Percentiles rank a stretch among this genome's conserved stretches.
Conservation (phyloP, 1,140 invertebrate genomes). For the Sarcophaga bullata region DNA sequence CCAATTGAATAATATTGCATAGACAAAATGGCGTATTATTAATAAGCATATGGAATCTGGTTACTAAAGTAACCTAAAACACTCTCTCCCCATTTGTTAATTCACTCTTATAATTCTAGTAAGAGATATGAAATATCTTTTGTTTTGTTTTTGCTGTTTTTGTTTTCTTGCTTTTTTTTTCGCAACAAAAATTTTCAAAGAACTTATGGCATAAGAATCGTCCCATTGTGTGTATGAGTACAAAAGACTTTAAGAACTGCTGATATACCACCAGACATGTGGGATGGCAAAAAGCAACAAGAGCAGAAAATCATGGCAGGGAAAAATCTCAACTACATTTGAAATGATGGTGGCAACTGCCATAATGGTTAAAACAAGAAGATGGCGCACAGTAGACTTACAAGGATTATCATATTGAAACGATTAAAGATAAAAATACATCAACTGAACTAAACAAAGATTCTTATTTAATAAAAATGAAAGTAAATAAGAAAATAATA, state of each 20-base stretch:
- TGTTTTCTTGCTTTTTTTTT: too few relatives aligned
- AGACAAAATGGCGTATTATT: conserved; percentile 4
- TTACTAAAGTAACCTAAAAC: not conserved
- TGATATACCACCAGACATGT: not conserved
- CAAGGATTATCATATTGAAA: not conserved
- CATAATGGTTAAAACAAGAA: not conserved
- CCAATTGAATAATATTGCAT: not conserved
- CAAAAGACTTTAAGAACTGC: not conserved
- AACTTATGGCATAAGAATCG: not conserved
- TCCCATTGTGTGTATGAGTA: not conserved
- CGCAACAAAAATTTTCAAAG: too few relatives aligned
- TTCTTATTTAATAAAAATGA: too few relatives aligned
- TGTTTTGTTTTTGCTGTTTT: too few relatives aligned
- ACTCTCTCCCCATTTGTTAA: not conserved
- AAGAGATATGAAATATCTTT: too few relatives aligned
- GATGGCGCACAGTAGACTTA: not conserved
- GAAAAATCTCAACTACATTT: not conserved
- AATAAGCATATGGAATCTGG: not conserved
- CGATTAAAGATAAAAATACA: not conserved
- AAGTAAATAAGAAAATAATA: too few relatives aligned
- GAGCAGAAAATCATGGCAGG: not conserved
- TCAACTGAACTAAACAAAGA: too few relatives aligned
- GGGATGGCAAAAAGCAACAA: not conserved
- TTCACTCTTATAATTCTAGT: too few relatives aligned
- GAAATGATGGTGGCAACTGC: conserved; percentile 12